Base-by-base conservation (phyloP, 1,140 invertebrate genomes). In the Cepaea nemoralis region DNA sequence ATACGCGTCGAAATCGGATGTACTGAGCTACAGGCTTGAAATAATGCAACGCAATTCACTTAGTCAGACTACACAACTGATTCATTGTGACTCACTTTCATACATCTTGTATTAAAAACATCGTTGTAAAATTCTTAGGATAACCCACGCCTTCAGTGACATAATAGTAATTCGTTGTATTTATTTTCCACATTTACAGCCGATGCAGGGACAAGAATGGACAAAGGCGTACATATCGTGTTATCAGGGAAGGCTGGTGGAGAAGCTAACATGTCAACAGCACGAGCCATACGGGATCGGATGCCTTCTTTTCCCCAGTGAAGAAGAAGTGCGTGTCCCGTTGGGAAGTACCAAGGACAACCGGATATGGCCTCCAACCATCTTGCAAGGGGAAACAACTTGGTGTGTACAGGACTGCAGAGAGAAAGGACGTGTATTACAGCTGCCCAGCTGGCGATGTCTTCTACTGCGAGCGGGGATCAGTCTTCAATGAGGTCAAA, bases 381-480 rank as follows among this genome's bases (percentile, higher is more conserved):
- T 45, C 39, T 45, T 74, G 71, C 33, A 19, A 42, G 1, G 71
- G 71, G 33, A 74, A 74, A 48, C 42, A 50, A 19, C 12, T 42
- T 1, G 71, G 71, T 5, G 22, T 45, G 3, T 74, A 74, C 22
- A 12, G 24, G 33, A n/a, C 42, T 1, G 2, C 24, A 19, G 42
- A 74, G n/a, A 74, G 42, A 33, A 22, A 14, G 14, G 71, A 74
- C 42, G 71, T 74, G 5, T 74, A 74, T 27, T 48, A 50, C 42
- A 74, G 33, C 27, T 74, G 71, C n/a, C 71, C 71, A 2, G 31
- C 22, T 6, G 42, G 24, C 1, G 27, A 74, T 39, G 42, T 74
- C 39, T 74, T 42, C 71, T 74, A 48, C n/a, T 74, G 71, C 50
- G 27, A 33, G 19, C 1, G 5, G 31, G 39, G 39, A 48, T 14